Conservation (phyloP, 2,888 invertebrate species). For the Iphiclides podalirius region DNA sequence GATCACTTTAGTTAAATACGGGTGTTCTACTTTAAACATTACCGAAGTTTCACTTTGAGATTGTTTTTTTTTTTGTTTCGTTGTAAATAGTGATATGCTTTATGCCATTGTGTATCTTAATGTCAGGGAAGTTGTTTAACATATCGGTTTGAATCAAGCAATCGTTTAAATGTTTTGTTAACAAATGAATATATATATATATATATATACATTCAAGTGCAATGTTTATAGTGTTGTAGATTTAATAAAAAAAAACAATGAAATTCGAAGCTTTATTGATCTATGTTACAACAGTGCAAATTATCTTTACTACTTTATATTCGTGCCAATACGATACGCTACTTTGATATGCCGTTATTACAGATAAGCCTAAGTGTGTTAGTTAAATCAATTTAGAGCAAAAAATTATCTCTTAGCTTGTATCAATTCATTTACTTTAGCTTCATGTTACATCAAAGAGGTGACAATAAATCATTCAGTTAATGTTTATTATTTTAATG, state of each 20-base stretch:
- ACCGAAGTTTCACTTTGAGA: constrained; percentile 2
- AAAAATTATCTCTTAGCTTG: too few species aligned
- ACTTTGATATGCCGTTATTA: constrained; percentile 9
- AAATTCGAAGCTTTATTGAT: constrained; percentile 17
- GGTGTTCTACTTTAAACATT: too few species aligned
- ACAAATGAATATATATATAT: background rate
- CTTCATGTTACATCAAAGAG: constrained; percentile 4
- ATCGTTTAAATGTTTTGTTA: background rate
- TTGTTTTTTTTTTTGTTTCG: background rate
- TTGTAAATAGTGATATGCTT: too few species aligned
- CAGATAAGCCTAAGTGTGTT: constrained; percentile 4
- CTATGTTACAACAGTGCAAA: constrained; percentile 16
- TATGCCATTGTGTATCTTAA: background rate
- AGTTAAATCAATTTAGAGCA: too few species aligned
- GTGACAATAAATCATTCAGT: constrained; percentile 1
- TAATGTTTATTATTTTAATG: background rate
- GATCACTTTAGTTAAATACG: background rate
- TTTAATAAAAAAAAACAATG: constrained; percentile 4
- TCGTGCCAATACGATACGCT: constrained; percentile 18
- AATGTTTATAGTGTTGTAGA: background rate
- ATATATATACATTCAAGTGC: background rate
- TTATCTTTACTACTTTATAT: constrained; percentile 16
- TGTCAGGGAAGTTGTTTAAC: constrained; percentile 8
- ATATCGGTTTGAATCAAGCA: constrained; percentile 14
- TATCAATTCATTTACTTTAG: background rate